Evolutionary conservation across 2,888 invertebrate species (phyloP), one percentile per base, ranked within the genome.

Genomic region (Sycophila texana): DNA sequence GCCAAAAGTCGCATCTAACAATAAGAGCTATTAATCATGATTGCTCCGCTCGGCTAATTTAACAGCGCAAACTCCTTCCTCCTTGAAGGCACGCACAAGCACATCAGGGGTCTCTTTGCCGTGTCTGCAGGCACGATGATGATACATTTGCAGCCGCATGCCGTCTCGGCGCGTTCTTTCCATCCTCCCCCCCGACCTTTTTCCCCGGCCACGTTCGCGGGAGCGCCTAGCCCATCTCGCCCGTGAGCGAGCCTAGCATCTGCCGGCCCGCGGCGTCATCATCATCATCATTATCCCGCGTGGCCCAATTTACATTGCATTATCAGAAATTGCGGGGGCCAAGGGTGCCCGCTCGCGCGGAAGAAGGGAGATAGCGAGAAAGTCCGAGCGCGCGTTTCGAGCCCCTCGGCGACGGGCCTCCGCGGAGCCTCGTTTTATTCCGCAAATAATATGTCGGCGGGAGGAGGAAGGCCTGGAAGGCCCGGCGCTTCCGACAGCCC

Each of bases 361-460:
- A 53, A 53, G 53, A 18, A 18, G 55, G 51, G 30, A 65, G 51
- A 57, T 20, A 55, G 55, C 13, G 53, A 74, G 65, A 65, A 22
- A 55, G 57, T 67, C 60, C 67, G 63, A 49, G 18, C 14, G 12
- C 66, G 61, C 4, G 18, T 16, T 1, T 14, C 51, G 55, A 51
- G 49, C 74, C 74, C 55, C 53, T 65, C 30, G 66, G 66, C 77
- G 61, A 47, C 55, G 47, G 55, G 22, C 51, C n/a, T n/a, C 16
- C 39, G 68, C 51, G 68, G 18, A 73, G 53, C 30, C 73, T 73
- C 66, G 49, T 77, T 68, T 70, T 79, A 68, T 73, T 77, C 74
- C 58, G 72, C 80, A 77, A 80, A 80, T 80, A 80, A 73, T 80
- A 68, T 73, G 76, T 79, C 53, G 53, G 71, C 53, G 61, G 65